Percentiles rank a stretch among this genome's conserved stretches.
Evolutionary conservation across 2,797 vertebrate species (phyloP).

Genomic region (Pipistrellus pipistrellus): DNA sequence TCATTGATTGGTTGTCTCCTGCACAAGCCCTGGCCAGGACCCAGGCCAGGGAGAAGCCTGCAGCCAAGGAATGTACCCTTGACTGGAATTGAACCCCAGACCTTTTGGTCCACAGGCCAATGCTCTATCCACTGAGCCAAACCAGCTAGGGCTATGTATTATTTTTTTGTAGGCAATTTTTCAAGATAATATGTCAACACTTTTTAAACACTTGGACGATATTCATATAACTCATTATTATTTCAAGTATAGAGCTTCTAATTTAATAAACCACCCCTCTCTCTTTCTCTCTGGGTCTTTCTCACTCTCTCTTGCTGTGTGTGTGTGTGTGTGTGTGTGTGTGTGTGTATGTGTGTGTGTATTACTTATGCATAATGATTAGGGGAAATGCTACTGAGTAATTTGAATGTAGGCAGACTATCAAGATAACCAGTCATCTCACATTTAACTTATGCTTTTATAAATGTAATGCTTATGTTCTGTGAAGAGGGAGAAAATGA

Average conservation of each 20-base stretch:
- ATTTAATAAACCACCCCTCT: background rate
- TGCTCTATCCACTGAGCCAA: too few species aligned
- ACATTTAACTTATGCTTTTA: background rate
- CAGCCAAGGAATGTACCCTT: too few species aligned
- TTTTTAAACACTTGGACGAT: background rate
- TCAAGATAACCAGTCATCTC: background rate
- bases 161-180: constrained; percentile 27
- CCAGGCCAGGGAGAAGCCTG: too few species aligned
- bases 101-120: too few species aligned
- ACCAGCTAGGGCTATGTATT: background rate
- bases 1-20: too few species aligned
- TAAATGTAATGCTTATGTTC: background rate
- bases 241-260: constrained; percentile 23
- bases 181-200: background rate
- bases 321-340: background rate
- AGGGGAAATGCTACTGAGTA: constrained; percentile 1
- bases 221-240: constrained; percentile 3
- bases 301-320: background rate
- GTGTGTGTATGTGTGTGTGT: background rate
- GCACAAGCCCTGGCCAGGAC: too few species aligned
- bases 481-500: constrained; percentile 25
- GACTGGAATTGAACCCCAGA: too few species aligned
- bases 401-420: constrained; percentile 4
- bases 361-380: background rate
- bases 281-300: background rate